Evolutionary conservation across 2,888 invertebrate genomes (phyloP), one percentile per base, ranked within the genome.

Genomic region (Melipona bicolor): DNA sequence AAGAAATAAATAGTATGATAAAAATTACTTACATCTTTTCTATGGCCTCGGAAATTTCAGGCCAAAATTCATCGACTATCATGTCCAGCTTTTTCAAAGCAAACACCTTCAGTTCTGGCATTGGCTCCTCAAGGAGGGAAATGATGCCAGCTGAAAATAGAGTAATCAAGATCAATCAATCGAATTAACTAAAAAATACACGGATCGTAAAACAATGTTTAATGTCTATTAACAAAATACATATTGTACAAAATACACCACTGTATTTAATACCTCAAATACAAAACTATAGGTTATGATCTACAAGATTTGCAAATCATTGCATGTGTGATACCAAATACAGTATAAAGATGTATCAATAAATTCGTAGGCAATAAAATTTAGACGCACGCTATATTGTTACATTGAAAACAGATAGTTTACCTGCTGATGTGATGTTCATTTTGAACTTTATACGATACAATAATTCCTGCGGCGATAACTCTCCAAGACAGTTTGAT

Each of bases 1-100:
- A 50, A 15, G 32, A 13, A 36, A 17, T 49, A 32, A 19, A 61
- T 11, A n/a, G 15, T 0, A 15, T 9, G 0, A 43, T 11, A 17
- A 27, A 4, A 11, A n/a, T n/a, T 68, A 95, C 95, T 95, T 95
- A 97, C 97, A 99, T 99, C 95, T 99, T 99, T 92, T 98, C 98
- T 91, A 99, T 98, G 21, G 99, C 98, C 95, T 99, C 99, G 0
- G 99, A 99, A 91, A 99, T 99, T 95, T 99, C 99, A 15, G 99
- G 98, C 99, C 99, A 99, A 95, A 99, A 99, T 94, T 98, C 98
- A 94, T 99, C 98, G 1, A 99, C 99, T 92, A 99, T 98, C 93
- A 96, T 96, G 95, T 99, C 98, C 91, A 99, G 95, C 94, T 99
- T 98, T 93, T 97, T 97, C 91, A 99, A 95, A 24, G 99, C 99